Conservation (phyloP, 1,140 invertebrate species). For the Caenorhabditis brenneri region DNA sequence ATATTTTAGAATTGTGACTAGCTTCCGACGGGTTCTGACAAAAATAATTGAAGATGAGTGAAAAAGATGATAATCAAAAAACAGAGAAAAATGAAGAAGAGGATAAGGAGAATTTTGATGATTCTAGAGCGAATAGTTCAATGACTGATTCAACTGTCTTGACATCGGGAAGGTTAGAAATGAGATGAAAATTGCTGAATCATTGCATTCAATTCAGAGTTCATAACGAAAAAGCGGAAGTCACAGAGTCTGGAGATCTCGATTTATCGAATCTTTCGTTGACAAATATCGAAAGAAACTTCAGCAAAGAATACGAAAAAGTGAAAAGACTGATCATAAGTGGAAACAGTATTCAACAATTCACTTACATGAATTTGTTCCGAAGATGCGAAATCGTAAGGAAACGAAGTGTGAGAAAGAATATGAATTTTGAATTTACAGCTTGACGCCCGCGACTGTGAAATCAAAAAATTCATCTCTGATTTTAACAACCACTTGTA, state of each 20-base stretch:
- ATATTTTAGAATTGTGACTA: background rate
- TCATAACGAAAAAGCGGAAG: background rate
- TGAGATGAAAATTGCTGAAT: too few relatives aligned
- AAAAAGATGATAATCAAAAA: background rate
- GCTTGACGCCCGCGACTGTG: background rate
- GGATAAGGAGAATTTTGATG: slow-evolving; percentile 19
- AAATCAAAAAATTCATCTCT: background rate
- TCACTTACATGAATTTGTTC: slow-evolving; percentile 24
- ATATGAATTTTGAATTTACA: background rate
- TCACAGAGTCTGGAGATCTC: background rate
- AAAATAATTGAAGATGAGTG: background rate
- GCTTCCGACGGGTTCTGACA: background rate
- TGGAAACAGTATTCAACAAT: background rate
- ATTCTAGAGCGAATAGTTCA: background rate
- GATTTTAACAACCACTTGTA: slow-evolving; percentile 15
- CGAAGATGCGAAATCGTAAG: slow-evolving; percentile 14
- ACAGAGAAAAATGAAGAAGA: background rate
- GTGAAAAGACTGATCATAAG: background rate
- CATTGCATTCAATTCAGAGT: background rate
- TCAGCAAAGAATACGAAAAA: background rate
- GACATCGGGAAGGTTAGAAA: background rate
- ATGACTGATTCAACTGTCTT: background rate
- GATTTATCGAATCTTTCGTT: slow-evolving; percentile 3
- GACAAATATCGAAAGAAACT: background rate
- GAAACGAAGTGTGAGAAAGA: background rate